These are phyloP conservation scores for Cheilosia scutellata DNA, from an alignment of 2,888 invertebrate genomes.

Conservation along the genomic window DNA sequence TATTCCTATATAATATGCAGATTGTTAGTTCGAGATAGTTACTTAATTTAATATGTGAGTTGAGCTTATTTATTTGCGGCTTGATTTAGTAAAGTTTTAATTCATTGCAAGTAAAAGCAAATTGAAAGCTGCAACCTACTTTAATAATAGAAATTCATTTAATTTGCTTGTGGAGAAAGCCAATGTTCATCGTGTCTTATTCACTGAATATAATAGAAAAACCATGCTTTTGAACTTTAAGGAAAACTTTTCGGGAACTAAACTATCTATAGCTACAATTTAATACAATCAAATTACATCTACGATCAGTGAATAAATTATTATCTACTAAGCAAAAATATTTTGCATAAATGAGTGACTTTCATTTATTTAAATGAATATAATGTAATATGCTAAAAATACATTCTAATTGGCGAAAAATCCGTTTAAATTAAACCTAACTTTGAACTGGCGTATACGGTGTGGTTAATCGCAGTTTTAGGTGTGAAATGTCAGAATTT, in stretches of 20 bases:
- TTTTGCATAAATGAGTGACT: background rate
- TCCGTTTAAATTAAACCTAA: background rate
- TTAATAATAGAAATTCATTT: slow-evolving; percentile 25
- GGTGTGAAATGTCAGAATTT: no score
- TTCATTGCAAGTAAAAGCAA: slow-evolving; percentile 40
- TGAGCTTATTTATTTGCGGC: slow-evolving; percentile 1
- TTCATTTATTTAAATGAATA: background rate
- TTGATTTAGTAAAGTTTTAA: slow-evolving; percentile 3
- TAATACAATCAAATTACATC: background rate
- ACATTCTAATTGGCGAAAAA: background rate
- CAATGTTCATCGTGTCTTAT: slow-evolving; percentile 28
- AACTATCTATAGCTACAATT: slow-evolving; percentile 8
- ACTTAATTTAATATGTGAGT: slow-evolving; percentile 1
- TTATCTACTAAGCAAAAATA: background rate
- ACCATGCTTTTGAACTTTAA: slow-evolving; percentile 20
- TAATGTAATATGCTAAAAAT: background rate
- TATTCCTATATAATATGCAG: background rate
- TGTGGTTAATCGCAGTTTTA: background rate
- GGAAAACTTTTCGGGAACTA: slow-evolving; percentile 13
- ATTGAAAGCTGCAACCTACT: slow-evolving; percentile 35
- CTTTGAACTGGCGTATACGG: background rate
- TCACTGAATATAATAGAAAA: background rate
- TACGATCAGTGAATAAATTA: slow-evolving; percentile 29
- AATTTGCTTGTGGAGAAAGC: slow-evolving; percentile 55
- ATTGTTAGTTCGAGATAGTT: slow-evolving; percentile 18